A percentile compares a stretch with the other conserved stretches of the same genome.
These are phyloP conservation scores for Lerista edwardsae DNA, from an alignment of 2,797 vertebrate genomes.

Conservation along the genomic window DNA sequence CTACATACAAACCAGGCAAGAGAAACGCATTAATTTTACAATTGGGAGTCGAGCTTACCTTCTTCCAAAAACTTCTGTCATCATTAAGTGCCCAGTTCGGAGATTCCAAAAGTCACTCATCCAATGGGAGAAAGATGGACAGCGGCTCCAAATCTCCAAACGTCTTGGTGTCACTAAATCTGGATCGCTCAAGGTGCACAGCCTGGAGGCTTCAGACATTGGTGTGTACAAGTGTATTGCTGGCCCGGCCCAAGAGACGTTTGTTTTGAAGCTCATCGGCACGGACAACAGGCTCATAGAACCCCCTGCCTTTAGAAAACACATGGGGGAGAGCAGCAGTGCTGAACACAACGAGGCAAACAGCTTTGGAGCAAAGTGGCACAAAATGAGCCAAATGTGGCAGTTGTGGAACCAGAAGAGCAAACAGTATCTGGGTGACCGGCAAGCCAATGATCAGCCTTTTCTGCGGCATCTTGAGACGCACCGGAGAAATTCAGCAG, in stretches of 20 bases:
- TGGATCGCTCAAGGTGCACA: slow-evolving; percentile 86
- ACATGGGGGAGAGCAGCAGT: background rate
- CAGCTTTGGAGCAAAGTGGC: slow-evolving; percentile 77
- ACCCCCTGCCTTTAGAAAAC: slow-evolving; percentile 64
- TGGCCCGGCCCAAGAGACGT: slow-evolving; percentile 79
- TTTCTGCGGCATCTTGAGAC: slow-evolving; percentile 67
- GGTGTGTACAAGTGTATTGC: slow-evolving; percentile 87
- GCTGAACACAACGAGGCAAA: slow-evolving; percentile 68
- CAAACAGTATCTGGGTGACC: slow-evolving; percentile 74
- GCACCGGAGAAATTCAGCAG: slow-evolving; percentile 68
- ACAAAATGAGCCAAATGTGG: slow-evolving; percentile 78
- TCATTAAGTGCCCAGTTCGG: slow-evolving; percentile 88
- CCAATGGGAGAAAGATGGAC: slow-evolving; percentile 87
- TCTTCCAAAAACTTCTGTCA: slow-evolving; percentile 87
- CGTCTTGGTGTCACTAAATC: slow-evolving; percentile 84
- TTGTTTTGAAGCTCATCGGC: slow-evolving; percentile 88
- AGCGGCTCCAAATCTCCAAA: slow-evolving; percentile 78
- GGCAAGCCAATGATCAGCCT: slow-evolving; percentile 66
- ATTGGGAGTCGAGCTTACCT: slow-evolving; percentile 89
- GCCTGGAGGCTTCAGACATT: slow-evolving; percentile 76
- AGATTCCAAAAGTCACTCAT: slow-evolving; percentile 85
- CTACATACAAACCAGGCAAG: slow-evolving; percentile 88
- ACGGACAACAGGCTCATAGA: slow-evolving; percentile 79
- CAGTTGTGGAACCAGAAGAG: slow-evolving; percentile 80
- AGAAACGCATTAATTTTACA: slow-evolving; percentile 87